Evolutionary conservation across 1,140 invertebrate species (phyloP).

Genomic region (Samia ricini): DNA sequence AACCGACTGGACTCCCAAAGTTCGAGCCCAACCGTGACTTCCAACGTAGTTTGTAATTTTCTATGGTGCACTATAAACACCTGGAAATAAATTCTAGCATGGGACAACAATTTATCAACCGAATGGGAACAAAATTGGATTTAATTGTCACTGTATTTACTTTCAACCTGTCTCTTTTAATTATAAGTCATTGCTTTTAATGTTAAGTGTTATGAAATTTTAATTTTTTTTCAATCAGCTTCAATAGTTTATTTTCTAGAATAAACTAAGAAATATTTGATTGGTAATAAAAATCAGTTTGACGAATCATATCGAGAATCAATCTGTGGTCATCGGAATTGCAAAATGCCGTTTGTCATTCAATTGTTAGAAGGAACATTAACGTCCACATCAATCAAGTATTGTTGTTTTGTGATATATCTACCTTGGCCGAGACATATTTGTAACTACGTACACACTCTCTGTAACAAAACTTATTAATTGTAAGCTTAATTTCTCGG

Average conservation of each 20-base stretch:
- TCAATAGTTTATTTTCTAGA: slow-evolving; percentile 15
- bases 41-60: slow-evolving; percentile 36
- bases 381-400: slow-evolving; percentile 45
- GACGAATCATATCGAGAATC: slow-evolving; percentile 34
- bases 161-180: background rate
- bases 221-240: background rate
- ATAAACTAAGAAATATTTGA: slow-evolving; percentile 27
- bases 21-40: slow-evolving; percentile 39
- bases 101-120: slow-evolving; percentile 31
- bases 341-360: slow-evolving; percentile 60
- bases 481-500: background rate
- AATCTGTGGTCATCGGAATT: slow-evolving; percentile 36
- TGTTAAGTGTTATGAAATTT: background rate
- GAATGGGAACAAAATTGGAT: background rate
- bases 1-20: slow-evolving; percentile 46
- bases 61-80: slow-evolving; percentile 33
- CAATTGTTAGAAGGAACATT: slow-evolving; percentile 52
- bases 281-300: slow-evolving; percentile 32
- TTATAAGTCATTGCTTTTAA: background rate
- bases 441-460: slow-evolving; percentile 13
- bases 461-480: background rate
- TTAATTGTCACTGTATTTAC: background rate
- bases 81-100: slow-evolving; percentile 32
- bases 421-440: slow-evolving; percentile 18
- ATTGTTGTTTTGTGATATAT: slow-evolving; percentile 31